These are phyloP conservation scores for Hyla sarda DNA, from an alignment of 2,113 vertebrate genomes.

Conservation along the genomic window DNA sequence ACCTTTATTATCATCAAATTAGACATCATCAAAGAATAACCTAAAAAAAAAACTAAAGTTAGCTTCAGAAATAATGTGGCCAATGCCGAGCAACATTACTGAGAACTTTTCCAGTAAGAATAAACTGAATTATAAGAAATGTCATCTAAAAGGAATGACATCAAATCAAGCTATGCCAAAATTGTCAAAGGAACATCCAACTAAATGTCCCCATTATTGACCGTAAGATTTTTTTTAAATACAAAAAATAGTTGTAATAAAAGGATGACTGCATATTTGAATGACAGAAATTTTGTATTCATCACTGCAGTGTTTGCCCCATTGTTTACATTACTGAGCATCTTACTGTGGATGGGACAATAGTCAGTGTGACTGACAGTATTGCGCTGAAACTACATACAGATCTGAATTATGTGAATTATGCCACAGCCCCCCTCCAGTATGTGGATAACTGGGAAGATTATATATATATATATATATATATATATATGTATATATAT, in stretches of 20 bases:
- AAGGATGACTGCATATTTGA: not conserved
- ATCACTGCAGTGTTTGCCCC: not conserved
- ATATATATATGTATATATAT: too few species aligned
- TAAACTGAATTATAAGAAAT: not conserved
- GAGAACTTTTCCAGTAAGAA: not conserved
- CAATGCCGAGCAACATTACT: not conserved
- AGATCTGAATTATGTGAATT: not conserved
- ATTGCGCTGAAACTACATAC: not conserved
- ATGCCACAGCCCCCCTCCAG: not conserved
- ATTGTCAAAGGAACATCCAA: not conserved
- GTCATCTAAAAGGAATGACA: not conserved
- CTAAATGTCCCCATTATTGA: not conserved
- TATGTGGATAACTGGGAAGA: too few species aligned
- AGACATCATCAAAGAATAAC: not conserved
- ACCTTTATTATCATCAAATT: constrained; percentile 15
- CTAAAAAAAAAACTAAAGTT: not conserved
- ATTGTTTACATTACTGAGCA: not conserved
- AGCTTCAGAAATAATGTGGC: not conserved
- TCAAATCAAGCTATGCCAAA: not conserved
- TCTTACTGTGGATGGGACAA: not conserved
- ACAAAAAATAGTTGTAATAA: not conserved
- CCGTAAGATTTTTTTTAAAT: not conserved
- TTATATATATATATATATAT: too few species aligned
- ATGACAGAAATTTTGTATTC: not conserved
- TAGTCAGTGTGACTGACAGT: not conserved